Conservation (phyloP, 2,888 invertebrate genomes). For the Clepsis dumicolana region DNA sequence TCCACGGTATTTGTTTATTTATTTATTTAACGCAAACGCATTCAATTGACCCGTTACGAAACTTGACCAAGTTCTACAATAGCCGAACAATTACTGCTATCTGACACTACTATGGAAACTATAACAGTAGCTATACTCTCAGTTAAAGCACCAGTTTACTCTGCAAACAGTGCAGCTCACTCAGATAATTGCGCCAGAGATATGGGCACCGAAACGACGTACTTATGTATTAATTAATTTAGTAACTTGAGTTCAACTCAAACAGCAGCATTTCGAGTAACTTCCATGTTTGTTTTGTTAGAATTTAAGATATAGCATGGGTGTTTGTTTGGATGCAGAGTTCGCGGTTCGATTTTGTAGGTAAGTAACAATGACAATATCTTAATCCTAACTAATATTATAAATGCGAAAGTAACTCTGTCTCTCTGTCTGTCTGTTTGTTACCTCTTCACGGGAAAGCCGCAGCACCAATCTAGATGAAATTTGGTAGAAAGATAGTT, state of each 20-base stretch:
- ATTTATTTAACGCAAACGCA: neutral
- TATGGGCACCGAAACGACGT: slow-evolving; percentile 51
- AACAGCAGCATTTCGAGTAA: slow-evolving; percentile 22
- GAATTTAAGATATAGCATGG: slow-evolving; percentile 20
- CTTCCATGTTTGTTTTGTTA: slow-evolving; percentile 24
- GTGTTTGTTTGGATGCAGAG: neutral
- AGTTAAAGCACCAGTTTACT: slow-evolving; percentile 35
- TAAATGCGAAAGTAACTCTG: no score
- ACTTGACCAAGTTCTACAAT: slow-evolving; percentile 47
- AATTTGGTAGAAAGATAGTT: no score
- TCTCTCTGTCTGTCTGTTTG: no score
- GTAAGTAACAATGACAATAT: no score
- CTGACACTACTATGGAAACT: slow-evolving; percentile 46
- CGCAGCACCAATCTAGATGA: no score
- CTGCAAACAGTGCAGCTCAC: slow-evolving; percentile 49
- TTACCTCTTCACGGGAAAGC: no score
- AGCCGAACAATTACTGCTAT: slow-evolving; percentile 56
- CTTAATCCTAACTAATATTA: no score
- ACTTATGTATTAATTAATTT: slow-evolving; percentile 58
- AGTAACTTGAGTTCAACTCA: slow-evolving; percentile 49
- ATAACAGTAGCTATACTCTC: slow-evolving; percentile 39
- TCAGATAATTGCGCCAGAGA: slow-evolving; percentile 50
- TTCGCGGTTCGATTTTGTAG: neutral
- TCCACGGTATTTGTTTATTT: no score
- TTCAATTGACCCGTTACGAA: neutral